Base-by-base conservation (phyloP, 1,140 invertebrate genomes). In the Hylyphantes graminicola region DNA sequence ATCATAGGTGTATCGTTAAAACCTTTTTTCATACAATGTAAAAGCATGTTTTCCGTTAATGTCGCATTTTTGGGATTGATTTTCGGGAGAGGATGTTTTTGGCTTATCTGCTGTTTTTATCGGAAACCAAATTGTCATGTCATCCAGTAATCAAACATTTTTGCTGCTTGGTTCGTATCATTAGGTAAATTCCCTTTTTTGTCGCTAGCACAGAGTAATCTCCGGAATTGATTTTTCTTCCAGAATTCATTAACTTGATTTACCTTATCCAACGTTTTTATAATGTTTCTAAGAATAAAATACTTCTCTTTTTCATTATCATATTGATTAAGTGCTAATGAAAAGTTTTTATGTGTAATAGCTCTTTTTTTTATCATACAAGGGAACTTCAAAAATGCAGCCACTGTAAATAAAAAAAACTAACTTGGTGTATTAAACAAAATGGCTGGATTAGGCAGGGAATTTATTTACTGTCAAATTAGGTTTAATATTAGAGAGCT, bases 41-140 rank as follows among this genome's bases (percentile, higher is more conserved):
- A 70, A 48, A 70, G 68, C 35, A 35, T 65, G 64, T 67, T 78
- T 78, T 67, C 76, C 48, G 61, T 67, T 78, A 78, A 78, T 78
- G 76, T 68, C 48, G 50, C 54, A 54, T 78, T 65, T 67, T 54
- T 64, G 65, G n/a, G 48, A 4, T 53, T 21, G 76, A 78, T 78
- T 78, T 65, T 12, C 35, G 5, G 35, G 35, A 35, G 35, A 35
- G 17, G 9, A 50, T 35, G 10, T 67, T 50, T 55, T 48, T 50
- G 11, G 9, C 11, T 67, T 55, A 67, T 67, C 55, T 74, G n/a
- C 35, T 53, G 13, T 50, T 70, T 50, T 70, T 64, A 76, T 76
- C 74, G 17, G 51, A 64, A 64, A 12, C 19, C 74, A 61, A 63
- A 64, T 51, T 63, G 57, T 21, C 74, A 54, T 61, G 74, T 64